phyloP scores from a whole-genome alignment of 2,888 invertebrate species.

The Hyposoter didymator region DNA sequence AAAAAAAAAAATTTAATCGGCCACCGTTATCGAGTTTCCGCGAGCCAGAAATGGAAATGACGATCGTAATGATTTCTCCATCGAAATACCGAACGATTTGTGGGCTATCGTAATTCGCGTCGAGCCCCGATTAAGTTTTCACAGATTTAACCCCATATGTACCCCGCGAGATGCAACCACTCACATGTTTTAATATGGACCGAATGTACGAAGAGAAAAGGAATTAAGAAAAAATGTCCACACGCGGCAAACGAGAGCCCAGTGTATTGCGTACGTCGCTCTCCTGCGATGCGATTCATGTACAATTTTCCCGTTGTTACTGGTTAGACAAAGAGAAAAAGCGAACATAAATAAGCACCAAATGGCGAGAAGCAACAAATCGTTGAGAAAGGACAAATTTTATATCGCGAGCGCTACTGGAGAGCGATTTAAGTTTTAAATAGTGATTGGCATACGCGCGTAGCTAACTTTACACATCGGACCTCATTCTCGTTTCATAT shows the following conservation, averaged over 20 bases:
- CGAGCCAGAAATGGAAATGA: neutral
- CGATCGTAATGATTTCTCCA: slow-evolving; percentile 16
- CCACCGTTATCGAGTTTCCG: neutral
- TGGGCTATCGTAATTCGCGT: slow-evolving; percentile 74
- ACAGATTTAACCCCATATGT: slow-evolving; percentile 79
- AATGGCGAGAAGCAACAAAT: slow-evolving; percentile 65
- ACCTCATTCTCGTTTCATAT: slow-evolving; percentile 50
- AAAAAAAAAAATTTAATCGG: slow-evolving; percentile 30
- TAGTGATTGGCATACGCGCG: slow-evolving; percentile 61
- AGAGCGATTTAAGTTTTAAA: slow-evolving; percentile 77
- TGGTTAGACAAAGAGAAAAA: slow-evolving; percentile 52
- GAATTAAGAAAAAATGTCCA: slow-evolving; percentile 43
- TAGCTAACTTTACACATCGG: slow-evolving; percentile 59
- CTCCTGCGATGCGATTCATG: slow-evolving; percentile 53
- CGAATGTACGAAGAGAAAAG: slow-evolving; percentile 56
- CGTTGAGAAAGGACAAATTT: slow-evolving; percentile 71
- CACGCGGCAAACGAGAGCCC: slow-evolving; percentile 49
- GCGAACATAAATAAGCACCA: slow-evolving; percentile 55
- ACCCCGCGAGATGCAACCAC: slow-evolving; percentile 55
- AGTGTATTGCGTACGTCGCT: slow-evolving; percentile 34
- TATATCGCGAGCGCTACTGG: slow-evolving; percentile 78
- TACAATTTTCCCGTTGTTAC: slow-evolving; percentile 67
- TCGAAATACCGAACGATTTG: slow-evolving; percentile 50
- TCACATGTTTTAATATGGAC: slow-evolving; percentile 64
- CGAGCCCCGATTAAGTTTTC: slow-evolving; percentile 82